phyloP scores from a whole-genome alignment of 2,888 invertebrate genomes.

The Heliconius sara region DNA sequence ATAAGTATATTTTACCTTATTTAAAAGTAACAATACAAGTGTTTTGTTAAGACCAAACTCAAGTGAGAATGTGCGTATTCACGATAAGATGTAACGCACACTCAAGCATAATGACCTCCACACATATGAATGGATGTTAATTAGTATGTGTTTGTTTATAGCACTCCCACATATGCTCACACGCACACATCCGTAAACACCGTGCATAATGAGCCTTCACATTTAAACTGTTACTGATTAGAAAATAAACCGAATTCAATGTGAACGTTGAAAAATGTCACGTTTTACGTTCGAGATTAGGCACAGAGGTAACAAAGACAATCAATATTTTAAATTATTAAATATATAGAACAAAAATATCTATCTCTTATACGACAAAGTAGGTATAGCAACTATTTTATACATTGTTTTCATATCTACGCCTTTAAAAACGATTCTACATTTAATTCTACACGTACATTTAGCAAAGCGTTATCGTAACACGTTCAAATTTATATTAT shows the following conservation, averaged over 20 bases:
- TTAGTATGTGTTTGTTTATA: slow-evolving; percentile 77
- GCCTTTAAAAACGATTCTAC: not conserved
- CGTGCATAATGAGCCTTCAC: slow-evolving; percentile 61
- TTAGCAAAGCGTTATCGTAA: slow-evolving; percentile 68
- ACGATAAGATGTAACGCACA: slow-evolving; percentile 67
- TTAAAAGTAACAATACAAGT: slow-evolving; percentile 56
- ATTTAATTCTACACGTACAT: slow-evolving; percentile 61
- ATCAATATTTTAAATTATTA: not conserved
- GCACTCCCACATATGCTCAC: slow-evolving; percentile 62
- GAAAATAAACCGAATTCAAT: slow-evolving; percentile 57
- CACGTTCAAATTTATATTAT: slow-evolving; percentile 71
- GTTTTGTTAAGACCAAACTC: slow-evolving; percentile 60
- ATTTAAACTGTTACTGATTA: slow-evolving; percentile 64
- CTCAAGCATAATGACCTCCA: slow-evolving; percentile 70
- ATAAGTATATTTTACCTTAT: slow-evolving; percentile 35
- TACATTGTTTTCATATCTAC: not conserved
- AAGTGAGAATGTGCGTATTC: slow-evolving; percentile 59
- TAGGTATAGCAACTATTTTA: not conserved
- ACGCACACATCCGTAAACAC: slow-evolving; percentile 50
- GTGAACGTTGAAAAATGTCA: slow-evolving; percentile 50
- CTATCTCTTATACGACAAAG: not conserved
- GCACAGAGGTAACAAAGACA: slow-evolving; percentile 31
- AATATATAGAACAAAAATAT: not conserved
- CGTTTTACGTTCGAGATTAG: slow-evolving; percentile 36
- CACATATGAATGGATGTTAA: slow-evolving; percentile 79